Base-by-base conservation (phyloP, 2,797 vertebrate species). In the Cirrhinus mrigala region DNA sequence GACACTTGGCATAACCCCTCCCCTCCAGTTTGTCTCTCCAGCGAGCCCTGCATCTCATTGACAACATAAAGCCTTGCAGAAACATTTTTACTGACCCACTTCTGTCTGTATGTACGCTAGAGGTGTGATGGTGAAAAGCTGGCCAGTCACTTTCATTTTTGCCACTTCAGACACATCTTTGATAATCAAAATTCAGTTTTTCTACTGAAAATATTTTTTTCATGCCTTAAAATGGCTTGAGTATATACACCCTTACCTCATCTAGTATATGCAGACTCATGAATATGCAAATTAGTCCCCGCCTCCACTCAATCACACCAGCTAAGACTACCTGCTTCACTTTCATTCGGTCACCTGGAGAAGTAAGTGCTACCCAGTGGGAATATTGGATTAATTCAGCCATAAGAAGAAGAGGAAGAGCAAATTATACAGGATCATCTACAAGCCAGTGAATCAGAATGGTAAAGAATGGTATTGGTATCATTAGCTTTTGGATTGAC, bases 1-100 rank as follows among this genome's bases (percentile, higher is more conserved):
- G 83, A 84, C 58, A 37, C 75, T 78, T 82, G 73, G 11, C 71
- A 77, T 69, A 71, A 66, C 66, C 75, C n/a, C 82, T 82, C 44
- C 54, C 80, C 27, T 70, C 8, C 46, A 40, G 12, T 40, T 81
- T 14, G 37, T 22, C 44, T 66, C 40, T 60, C 73, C 64, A 46
- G 62, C 18, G 27, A 70, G 50, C 16, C 48, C 70, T 48, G 48
- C 44, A 48, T 77, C 52, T 48, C 3, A n/a, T 76, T 81, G 60
- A 76, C 12, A 50, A 37, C n/a, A 76, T 24, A 33, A 76, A 78
- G 64, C 29, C 20, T 68, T 71, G 54, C 12, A 29, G 14, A 44
- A 70, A 56, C 40, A 44, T 70, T 48, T 18, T 40, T 22, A 54
- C 54, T 56, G 48, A 73, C 18, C 68, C 18, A 58, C 18, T 74